A percentile compares a stretch with the other conserved stretches of the same genome.
Conservation (phyloP, 30 jellyfish, hydroid and myxozoan species). For the Morbakka virulenta region DNA sequence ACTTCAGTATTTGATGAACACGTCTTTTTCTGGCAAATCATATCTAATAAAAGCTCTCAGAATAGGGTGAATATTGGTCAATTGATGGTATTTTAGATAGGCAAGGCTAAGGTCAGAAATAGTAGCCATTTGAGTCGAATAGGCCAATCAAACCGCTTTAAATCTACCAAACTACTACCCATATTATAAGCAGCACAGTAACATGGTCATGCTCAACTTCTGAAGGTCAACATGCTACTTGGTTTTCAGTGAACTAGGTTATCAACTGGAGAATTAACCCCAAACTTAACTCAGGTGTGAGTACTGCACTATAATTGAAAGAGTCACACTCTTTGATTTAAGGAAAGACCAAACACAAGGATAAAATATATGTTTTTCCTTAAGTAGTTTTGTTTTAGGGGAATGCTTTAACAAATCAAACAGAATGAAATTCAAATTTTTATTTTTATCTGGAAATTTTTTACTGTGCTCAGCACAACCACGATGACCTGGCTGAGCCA, state of each 20-base stretch:
- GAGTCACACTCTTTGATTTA: background rate
- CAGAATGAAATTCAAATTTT: too few species aligned
- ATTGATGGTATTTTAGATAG: too few species aligned
- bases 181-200: background rate
- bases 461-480: too few species aligned
- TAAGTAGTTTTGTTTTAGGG: background rate
- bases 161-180: background rate
- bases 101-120: background rate
- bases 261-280: background rate
- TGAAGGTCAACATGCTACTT: background rate
- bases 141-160: background rate
- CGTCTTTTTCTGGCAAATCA: too few species aligned
- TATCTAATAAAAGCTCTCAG: too few species aligned
- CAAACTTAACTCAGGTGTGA: too few species aligned
- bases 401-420: background rate
- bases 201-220: background rate
- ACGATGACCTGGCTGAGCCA: too few species aligned
- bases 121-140: background rate
- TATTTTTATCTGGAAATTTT: too few species aligned
- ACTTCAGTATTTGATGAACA: too few species aligned
- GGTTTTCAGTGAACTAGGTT: background rate
- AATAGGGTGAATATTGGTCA: too few species aligned
- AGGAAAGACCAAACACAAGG: background rate
- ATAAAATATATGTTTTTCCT: background rate
- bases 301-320: too few species aligned